Conservation (phyloP, 2,113 vertebrate genomes). For the Microtus montanus region DNA sequence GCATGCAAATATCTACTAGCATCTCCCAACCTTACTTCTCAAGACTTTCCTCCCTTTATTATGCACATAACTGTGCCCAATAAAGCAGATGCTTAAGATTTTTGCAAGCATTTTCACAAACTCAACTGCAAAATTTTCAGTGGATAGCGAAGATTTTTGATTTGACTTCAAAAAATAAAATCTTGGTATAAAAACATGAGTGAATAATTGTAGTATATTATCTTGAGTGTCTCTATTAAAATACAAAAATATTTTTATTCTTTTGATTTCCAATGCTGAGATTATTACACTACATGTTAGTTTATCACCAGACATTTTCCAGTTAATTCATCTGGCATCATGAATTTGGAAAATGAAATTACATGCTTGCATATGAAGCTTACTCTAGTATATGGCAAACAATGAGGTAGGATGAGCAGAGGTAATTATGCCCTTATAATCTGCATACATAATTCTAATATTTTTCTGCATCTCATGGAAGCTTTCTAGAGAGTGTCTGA, state of each 20-base stretch:
- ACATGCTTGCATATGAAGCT: conserved; percentile 11
- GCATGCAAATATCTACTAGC: background rate
- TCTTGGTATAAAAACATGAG: background rate
- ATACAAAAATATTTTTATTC: background rate
- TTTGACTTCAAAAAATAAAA: conserved; percentile 5
- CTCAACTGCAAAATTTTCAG: conserved; percentile 14
- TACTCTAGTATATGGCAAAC: conserved; percentile 44
- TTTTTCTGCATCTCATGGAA: background rate
- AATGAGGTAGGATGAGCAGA: conserved; percentile 3
- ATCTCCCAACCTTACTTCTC: conserved; percentile 20
- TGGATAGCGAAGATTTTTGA: background rate
- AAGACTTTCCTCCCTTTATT: background rate
- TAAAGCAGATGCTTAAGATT: conserved; percentile 22
- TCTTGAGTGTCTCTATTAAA: conserved; percentile 6
- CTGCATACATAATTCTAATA: conserved; percentile 24
- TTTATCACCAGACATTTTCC: background rate
- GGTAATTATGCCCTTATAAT: background rate
- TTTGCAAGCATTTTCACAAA: background rate
- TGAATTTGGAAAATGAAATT: conserved; percentile 54
- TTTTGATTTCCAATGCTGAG: conserved; percentile 38
- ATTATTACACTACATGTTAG: conserved; percentile 32
- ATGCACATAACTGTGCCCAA: background rate
- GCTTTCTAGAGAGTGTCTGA: background rate
- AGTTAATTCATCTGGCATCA: conserved; percentile 39
- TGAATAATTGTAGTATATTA: background rate